phyloP scores from a whole-genome alignment of 2,888 invertebrate species.

The Rotaria macrura region DNA sequence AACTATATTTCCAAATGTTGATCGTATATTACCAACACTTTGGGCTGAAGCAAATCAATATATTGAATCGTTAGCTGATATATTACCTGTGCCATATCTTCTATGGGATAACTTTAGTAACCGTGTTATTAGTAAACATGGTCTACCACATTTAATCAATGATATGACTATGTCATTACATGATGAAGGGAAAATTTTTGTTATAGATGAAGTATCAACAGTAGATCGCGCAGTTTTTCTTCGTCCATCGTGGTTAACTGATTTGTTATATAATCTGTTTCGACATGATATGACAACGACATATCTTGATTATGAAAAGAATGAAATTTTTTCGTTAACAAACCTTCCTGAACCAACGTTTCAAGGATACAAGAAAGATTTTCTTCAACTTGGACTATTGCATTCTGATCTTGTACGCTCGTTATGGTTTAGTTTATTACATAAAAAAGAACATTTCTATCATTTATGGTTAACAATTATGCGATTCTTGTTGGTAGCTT shows the following conservation, averaged over 20 bases:
- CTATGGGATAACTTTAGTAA: background rate
- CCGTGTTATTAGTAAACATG: background rate
- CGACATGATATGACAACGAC: background rate
- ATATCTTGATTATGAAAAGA: background rate
- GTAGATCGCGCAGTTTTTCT: background rate
- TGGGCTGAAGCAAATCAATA: constrained; percentile 7
- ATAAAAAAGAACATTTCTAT: background rate
- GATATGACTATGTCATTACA: background rate
- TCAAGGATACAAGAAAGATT: background rate
- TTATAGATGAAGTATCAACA: background rate
- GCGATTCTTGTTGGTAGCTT: background rate
- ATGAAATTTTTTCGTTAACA: background rate
- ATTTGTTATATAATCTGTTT: background rate
- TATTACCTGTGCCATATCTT: background rate
- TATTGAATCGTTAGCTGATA: background rate
- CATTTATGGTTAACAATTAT: background rate
- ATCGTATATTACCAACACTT: background rate
- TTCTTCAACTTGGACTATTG: background rate
- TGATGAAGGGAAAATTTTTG: constrained; percentile 12
- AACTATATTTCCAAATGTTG: background rate
- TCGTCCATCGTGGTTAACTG: background rate
- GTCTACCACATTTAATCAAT: constrained; percentile 7
- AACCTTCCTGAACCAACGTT: background rate
- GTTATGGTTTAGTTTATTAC: background rate
- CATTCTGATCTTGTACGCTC: background rate